These are phyloP conservation scores for Chloroceryle amazona DNA, from an alignment of 2,797 vertebrate species.

Conservation along the genomic window DNA sequence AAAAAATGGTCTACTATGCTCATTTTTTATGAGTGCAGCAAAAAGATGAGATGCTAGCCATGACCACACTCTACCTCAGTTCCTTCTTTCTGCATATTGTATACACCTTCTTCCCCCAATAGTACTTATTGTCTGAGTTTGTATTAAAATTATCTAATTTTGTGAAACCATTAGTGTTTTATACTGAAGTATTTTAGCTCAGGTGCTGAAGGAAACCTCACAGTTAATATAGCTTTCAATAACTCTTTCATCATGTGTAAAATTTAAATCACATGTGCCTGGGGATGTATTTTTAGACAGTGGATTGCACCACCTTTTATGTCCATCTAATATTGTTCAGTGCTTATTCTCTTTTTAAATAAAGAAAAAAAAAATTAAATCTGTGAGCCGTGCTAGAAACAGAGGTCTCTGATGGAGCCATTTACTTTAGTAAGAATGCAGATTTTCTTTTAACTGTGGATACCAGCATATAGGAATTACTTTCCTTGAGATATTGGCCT, in stretches of 20 bases:
- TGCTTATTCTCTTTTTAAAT: not conserved
- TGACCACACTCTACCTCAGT: not conserved
- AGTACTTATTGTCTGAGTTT: not conserved
- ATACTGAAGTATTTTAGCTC: not conserved
- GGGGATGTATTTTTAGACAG: not conserved
- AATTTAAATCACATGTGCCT: not conserved
- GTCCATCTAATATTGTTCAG: not conserved
- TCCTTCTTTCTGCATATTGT: not conserved
- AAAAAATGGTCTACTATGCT: slow-evolving; percentile 31
- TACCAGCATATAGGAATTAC: not conserved
- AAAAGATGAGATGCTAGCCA: not conserved
- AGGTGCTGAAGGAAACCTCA: not conserved
- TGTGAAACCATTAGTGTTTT: not conserved
- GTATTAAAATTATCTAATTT: not conserved
- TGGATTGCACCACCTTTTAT: not conserved
- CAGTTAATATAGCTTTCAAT: not conserved
- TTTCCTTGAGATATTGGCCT: not conserved
- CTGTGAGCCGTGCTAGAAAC: not conserved
- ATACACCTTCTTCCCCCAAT: not conserved
- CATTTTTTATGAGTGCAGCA: slow-evolving; percentile 17
- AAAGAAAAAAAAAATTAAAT: too few species aligned
- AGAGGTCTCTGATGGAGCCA: not conserved
- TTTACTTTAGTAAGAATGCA: not conserved
- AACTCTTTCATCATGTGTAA: not conserved
- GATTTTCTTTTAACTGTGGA: not conserved